Evolutionary conservation across 92 coral and sea anemone genomes (phyloP).

Genomic region (Bergia sp.): DNA sequence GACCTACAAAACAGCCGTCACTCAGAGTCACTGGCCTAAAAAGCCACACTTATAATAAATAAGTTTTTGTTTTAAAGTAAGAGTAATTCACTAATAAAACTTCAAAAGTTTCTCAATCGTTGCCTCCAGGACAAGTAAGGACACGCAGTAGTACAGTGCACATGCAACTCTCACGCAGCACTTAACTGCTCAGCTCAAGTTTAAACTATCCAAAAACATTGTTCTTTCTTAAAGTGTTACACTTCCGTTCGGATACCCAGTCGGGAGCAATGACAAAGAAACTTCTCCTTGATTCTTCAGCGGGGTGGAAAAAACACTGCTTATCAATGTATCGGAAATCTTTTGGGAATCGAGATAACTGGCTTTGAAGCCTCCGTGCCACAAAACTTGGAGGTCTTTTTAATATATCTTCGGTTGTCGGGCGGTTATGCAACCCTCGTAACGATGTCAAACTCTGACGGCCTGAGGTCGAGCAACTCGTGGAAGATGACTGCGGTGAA

Average conservation of each 20-base stretch:
- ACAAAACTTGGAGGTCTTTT: conserved; percentile 72
- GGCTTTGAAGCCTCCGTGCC: conserved; percentile 79
- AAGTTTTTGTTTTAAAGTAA: too few species aligned
- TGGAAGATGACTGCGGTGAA: background rate
- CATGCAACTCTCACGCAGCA: background rate
- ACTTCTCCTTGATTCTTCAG: conserved; percentile 67
- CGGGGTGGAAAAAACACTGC: conserved; percentile 83
- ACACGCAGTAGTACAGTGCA: too few species aligned
- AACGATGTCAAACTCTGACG: conserved; percentile 56
- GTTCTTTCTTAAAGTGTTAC: conserved; percentile 67
- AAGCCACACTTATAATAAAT: too few species aligned
- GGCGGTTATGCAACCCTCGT: conserved; percentile 48
- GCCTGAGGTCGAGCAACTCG: conserved; percentile 36
- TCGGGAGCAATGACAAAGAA: conserved; percentile 86
- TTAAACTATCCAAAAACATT: conserved; percentile 77
- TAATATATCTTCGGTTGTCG: conserved; percentile 67
- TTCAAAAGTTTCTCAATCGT: too few species aligned
- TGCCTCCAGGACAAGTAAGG: too few species aligned
- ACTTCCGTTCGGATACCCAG: conserved; percentile 82
- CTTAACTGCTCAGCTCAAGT: background rate
- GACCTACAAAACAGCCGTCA: too few species aligned
- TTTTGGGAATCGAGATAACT: conserved; percentile 78
- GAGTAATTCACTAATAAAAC: too few species aligned
- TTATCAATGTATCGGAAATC: conserved; percentile 81
- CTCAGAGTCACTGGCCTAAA: too few species aligned